Conservation (phyloP, 1,140 invertebrate genomes). For the Andrena cerasifolii region DNA sequence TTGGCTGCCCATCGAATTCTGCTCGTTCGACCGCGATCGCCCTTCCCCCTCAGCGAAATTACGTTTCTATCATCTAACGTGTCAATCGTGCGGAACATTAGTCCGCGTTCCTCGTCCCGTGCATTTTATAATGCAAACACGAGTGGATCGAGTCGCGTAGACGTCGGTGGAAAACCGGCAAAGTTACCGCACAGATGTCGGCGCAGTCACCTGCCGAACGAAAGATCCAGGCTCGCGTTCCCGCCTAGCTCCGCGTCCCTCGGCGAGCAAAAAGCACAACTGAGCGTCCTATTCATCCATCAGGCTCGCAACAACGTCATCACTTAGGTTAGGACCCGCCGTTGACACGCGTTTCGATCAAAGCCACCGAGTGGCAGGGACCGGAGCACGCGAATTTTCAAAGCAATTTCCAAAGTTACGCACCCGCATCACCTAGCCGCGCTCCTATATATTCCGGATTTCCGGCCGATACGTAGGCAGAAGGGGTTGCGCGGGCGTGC, state of each 20-base stretch:
- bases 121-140: not conserved
- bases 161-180: too few species aligned
- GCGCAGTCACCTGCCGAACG: too few species aligned
- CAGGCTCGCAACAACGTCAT: not conserved
- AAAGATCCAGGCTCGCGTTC: too few species aligned
- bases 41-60: not conserved
- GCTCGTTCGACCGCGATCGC: slow-evolving; percentile 3
- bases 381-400: slow-evolving; percentile 5
- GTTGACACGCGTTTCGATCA: not conserved
- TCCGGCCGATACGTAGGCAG: slow-evolving; percentile 28
- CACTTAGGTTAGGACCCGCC: not conserved
- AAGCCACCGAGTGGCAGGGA: not conserved
- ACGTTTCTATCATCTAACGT: slow-evolving; percentile 16
- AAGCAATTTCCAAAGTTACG: slow-evolving; percentile 40
- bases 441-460: slow-evolving; percentile 16
- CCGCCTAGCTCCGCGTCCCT: too few species aligned
- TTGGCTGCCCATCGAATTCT: slow-evolving; percentile 2
- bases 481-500: not conserved
- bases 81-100: slow-evolving; percentile 28
- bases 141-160: not conserved
- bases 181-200: too few species aligned
- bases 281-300: too few species aligned
- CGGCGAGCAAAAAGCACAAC: too few species aligned
- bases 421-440: not conserved
- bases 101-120: not conserved